Conservation (phyloP, 2,113 vertebrate genomes). For the Oreotrochilus melanogaster region DNA sequence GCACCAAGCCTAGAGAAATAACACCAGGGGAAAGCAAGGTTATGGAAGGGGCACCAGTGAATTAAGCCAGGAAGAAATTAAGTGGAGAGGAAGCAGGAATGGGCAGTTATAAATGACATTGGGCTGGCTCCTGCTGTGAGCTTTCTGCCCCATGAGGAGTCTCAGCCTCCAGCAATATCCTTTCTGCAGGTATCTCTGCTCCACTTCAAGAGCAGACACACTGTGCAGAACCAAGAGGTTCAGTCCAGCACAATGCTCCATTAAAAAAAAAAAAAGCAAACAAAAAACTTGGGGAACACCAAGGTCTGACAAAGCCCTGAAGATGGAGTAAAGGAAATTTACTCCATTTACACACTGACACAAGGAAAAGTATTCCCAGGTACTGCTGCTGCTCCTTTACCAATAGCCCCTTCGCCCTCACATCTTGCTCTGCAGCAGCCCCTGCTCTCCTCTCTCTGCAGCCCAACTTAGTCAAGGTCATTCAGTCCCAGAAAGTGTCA, state of each 20-base stretch:
- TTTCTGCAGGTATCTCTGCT: neutral
- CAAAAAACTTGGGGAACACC: neutral
- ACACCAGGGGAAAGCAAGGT: neutral
- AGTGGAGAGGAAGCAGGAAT: conserved; percentile 26
- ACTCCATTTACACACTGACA: neutral
- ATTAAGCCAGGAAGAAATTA: conserved; percentile 53
- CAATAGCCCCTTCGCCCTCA: fast-evolving
- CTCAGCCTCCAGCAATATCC: neutral
- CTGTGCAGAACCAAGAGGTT: neutral
- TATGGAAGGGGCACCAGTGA: neutral
- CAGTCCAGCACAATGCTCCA: neutral
- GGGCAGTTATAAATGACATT: neutral
- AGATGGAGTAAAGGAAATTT: neutral
- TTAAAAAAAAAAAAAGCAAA: neutral
- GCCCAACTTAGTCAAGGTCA: neutral
- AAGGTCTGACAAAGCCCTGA: neutral
- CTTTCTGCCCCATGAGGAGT: neutral
- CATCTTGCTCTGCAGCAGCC: neutral
- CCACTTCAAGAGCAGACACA: fast-evolving
- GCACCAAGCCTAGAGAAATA: fast-evolving
- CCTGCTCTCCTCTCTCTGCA: neutral
- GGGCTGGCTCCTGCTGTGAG: neutral
- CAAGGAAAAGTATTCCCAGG: neutral
- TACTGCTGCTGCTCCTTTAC: neutral
- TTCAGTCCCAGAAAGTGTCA: neutral